Percentiles rank a stretch among this genome's conserved stretches.
phyloP scores from a whole-genome alignment of 1,140 invertebrate genomes.

The Pseudobourletiella spinata region DNA sequence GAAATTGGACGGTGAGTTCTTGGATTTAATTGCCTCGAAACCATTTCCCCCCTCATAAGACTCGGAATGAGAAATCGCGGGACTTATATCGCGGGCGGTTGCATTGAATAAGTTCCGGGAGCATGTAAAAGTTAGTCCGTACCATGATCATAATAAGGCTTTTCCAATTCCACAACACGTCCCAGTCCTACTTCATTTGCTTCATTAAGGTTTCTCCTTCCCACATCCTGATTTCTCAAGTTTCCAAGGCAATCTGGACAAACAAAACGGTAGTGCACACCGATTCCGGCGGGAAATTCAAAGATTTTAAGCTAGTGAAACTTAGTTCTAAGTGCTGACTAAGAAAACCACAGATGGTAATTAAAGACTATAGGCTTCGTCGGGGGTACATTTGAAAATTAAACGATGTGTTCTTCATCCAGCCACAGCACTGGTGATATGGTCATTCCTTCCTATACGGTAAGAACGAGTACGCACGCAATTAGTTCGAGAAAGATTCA shows the following conservation, averaged over 20 bases:
- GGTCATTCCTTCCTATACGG: too few relatives aligned
- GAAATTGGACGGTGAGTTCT: too few relatives aligned
- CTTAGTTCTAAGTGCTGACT: not conserved
- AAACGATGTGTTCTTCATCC: too few relatives aligned
- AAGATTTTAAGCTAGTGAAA: not conserved
- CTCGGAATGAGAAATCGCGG: too few relatives aligned
- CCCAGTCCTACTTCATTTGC: constrained; percentile 28
- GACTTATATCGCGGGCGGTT: too few relatives aligned
- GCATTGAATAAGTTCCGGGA: too few relatives aligned
- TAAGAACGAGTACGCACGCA: too few relatives aligned
- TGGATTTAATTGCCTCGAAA: too few relatives aligned
- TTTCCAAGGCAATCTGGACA: not conserved
- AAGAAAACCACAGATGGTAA: not conserved
- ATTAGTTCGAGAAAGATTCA: too few relatives aligned
- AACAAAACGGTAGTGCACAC: not conserved
- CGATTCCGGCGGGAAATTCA: not conserved
- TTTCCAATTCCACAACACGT: constrained; percentile 32
- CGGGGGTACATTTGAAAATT: not conserved
- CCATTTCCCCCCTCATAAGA: too few relatives aligned
- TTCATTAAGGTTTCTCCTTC: constrained; percentile 24
- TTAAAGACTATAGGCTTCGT: not conserved
- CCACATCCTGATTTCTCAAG: not conserved
- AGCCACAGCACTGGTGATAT: too few relatives aligned
- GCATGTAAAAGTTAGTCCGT: too few relatives aligned
- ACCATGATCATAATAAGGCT: constrained; percentile 34